phyloP scores from a whole-genome alignment of 2,888 invertebrate species.

The Meloe dianella region DNA sequence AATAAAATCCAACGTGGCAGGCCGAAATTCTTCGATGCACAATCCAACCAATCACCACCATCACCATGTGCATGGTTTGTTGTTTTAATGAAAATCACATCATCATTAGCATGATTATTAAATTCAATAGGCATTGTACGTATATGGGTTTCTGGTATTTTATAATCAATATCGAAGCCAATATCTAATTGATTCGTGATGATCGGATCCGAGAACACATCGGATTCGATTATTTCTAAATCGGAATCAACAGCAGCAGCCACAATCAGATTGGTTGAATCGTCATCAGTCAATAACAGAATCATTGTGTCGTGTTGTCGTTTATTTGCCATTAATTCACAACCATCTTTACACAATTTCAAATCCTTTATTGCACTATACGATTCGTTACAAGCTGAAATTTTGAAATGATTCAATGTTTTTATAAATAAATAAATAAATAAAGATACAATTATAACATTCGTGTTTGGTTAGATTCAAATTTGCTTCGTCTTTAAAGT shows the following conservation, averaged over 20 bases:
- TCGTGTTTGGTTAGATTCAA: constrained; percentile 48
- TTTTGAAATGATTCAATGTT: constrained; percentile 12
- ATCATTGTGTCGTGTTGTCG: constrained; percentile 41
- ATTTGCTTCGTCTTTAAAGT: constrained; percentile 47
- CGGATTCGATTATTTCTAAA: constrained; percentile 48
- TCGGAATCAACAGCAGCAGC: constrained; percentile 46
- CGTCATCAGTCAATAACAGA: constrained; percentile 34
- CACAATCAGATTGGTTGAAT: constrained; percentile 39
- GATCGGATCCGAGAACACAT: too few relatives aligned
- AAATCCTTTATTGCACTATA: constrained; percentile 40
- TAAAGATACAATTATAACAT: constrained; percentile 51
- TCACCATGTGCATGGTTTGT: constrained; percentile 20
- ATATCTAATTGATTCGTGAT: constrained; percentile 51
- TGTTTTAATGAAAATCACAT: constrained; percentile 18
- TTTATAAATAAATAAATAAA: constrained; percentile 12
- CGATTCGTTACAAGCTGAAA: constrained; percentile 50
- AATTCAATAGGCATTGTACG: constrained; percentile 54
- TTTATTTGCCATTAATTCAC: constrained; percentile 47
- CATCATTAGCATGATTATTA: constrained; percentile 20
- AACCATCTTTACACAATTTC: constrained; percentile 46
- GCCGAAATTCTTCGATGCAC: constrained; percentile 60
- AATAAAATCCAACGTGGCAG: constrained; percentile 60
- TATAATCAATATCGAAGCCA: constrained; percentile 52
- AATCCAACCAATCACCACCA: constrained; percentile 54
- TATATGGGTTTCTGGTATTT: constrained; percentile 56